Conservation (phyloP, 2,113 vertebrate genomes). For the Phaethon lepturus region DNA sequence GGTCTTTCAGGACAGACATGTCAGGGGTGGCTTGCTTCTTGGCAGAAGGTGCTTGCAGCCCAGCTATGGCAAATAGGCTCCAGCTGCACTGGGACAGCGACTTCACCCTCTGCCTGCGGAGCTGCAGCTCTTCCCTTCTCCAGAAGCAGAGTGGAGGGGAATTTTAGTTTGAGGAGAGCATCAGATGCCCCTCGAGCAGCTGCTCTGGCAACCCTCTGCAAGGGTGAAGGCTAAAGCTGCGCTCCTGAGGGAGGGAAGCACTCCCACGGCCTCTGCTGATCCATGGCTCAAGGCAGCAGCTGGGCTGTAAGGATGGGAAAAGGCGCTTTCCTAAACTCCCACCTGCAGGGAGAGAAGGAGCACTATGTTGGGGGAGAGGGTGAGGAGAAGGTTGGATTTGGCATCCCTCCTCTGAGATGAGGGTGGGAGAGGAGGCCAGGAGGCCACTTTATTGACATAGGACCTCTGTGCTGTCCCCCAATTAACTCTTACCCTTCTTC, state of each 20-base stretch:
- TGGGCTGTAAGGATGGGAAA: background rate
- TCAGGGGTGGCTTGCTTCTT: background rate
- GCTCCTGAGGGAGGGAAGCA: background rate
- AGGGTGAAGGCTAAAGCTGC: background rate
- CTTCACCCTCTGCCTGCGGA: background rate
- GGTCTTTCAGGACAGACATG: background rate
- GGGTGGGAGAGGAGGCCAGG: background rate
- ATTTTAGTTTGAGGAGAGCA: background rate
- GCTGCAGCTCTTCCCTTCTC: background rate
- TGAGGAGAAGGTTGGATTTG: background rate
- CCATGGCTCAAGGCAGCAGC: background rate
- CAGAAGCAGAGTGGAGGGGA: background rate
- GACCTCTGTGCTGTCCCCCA: background rate
- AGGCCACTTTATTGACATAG: background rate
- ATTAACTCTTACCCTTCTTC: background rate
- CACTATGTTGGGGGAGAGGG: background rate
- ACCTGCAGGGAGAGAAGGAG: background rate
- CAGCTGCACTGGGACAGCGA: background rate
- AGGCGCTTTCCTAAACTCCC: background rate
- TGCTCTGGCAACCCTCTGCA: background rate
- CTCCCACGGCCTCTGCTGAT: background rate
- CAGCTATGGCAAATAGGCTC: background rate
- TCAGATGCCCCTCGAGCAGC: background rate
- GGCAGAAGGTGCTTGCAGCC: background rate
- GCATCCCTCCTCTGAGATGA: background rate